Evolutionary conservation across 2,113 vertebrate genomes (phyloP).

Genomic region (Phoenicopterus ruber): DNA sequence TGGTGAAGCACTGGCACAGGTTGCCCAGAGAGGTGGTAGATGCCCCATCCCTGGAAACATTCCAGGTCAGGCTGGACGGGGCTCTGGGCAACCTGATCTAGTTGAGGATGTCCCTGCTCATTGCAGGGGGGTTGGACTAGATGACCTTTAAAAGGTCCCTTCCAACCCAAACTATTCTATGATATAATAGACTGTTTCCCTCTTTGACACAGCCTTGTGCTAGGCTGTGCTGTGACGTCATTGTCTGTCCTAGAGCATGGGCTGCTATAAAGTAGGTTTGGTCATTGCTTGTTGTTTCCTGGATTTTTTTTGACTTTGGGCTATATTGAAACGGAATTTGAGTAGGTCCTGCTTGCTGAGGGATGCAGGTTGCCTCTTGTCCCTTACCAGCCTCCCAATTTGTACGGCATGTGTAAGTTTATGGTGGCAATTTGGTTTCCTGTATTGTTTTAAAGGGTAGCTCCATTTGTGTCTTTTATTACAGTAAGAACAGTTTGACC

Average conservation of each 20-base stretch:
- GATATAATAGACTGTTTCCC: neutral
- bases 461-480: neutral
- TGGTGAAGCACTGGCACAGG: no score
- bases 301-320: neutral
- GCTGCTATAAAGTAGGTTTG: rapidly evolving
- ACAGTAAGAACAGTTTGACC: neutral
- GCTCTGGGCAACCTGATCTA: no score
- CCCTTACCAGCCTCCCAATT: neutral
- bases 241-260: neutral
- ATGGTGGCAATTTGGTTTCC: neutral
- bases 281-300: neutral
- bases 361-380: neutral
- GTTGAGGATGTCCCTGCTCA: no score
- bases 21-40: no score
- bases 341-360: neutral
- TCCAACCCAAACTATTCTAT: no score
- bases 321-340: neutral
- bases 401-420: neutral
- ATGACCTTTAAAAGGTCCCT: no score
- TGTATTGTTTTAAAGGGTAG: neutral
- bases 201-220: neutral
- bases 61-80: no score
- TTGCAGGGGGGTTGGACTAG: no score
- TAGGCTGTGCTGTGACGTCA: neutral
- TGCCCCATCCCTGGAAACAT: no score